These are phyloP conservation scores for Nothoprocta pentlandii DNA, from an alignment of 2,113 vertebrate species.

Conservation along the genomic window DNA sequence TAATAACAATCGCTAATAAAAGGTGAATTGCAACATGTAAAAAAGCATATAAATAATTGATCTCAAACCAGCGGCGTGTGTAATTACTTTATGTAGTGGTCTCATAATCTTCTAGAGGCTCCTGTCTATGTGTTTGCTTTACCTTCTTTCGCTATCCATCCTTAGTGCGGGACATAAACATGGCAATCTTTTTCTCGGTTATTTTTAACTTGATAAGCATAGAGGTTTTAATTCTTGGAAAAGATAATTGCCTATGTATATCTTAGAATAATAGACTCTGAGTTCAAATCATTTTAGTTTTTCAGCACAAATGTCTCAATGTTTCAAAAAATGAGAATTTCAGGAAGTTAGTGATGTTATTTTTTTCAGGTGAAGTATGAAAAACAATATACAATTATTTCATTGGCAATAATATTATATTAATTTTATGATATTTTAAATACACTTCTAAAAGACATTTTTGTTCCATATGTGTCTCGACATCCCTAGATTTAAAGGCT, in stretches of 20 bases:
- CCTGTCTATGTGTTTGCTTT: neutral
- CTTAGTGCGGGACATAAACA: neutral
- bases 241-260: neutral
- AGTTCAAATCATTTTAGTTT: neutral
- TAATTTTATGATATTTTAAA: neutral
- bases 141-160: neutral
- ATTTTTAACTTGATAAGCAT: slow-evolving; percentile 21
- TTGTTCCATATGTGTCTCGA: neutral
- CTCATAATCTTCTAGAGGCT: slow-evolving; percentile 1
- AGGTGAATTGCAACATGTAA: slow-evolving; percentile 10
- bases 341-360: neutral
- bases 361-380: neutral
- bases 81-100: slow-evolving; percentile 63
- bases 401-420: neutral
- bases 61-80: slow-evolving; percentile 48
- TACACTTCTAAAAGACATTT: neutral
- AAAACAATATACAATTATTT: neutral
- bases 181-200: slow-evolving; percentile 12
- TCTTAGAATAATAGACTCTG: neutral
- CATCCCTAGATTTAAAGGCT: neutral
- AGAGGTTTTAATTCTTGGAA: slow-evolving; percentile 30
- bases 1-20: slow-evolving; percentile 70
- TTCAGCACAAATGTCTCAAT: neutral
- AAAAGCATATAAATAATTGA: slow-evolving; percentile 65
- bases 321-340: neutral